Conservation (phyloP, 2,888 invertebrate genomes). For the Clunio marinus region DNA sequence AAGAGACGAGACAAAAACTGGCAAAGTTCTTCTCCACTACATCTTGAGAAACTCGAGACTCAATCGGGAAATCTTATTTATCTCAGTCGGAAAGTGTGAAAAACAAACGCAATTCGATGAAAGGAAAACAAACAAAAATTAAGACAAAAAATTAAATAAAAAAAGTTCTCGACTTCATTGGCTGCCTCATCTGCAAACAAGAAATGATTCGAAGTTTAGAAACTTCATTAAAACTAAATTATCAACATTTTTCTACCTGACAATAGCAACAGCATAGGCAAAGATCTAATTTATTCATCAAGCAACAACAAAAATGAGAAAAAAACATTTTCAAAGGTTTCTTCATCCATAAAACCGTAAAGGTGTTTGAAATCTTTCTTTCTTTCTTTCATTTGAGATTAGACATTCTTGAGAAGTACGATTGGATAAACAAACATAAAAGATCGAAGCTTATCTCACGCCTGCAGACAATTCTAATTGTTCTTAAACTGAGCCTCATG, state of each 20-base stretch:
- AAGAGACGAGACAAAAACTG: too few species aligned
- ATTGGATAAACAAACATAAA: slow-evolving; percentile 28
- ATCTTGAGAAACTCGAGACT: background rate
- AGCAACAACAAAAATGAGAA: background rate
- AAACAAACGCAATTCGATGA: background rate
- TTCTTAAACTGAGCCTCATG: background rate
- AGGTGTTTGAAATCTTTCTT: slow-evolving; percentile 29
- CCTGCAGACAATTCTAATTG: slow-evolving; percentile 28
- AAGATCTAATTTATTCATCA: slow-evolving; percentile 36
- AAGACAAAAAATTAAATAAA: background rate
- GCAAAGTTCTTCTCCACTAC: too few species aligned
- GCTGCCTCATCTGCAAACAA: background rate
- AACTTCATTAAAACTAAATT: slow-evolving; percentile 2
- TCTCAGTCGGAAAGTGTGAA: background rate
- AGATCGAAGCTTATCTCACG: slow-evolving; percentile 27
- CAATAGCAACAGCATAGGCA: background rate
- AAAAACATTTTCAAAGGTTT: slow-evolving; percentile 1
- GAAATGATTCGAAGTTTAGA: background rate
- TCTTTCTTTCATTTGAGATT: background rate
- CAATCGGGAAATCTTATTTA: background rate
- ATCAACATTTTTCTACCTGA: slow-evolving; percentile 6
- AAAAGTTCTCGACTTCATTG: background rate
- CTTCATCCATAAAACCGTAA: slow-evolving; percentile 12
- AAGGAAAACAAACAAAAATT: background rate
- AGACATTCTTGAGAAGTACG: slow-evolving; percentile 15